Evolutionary conservation across 1,140 invertebrate species (phyloP).

Genomic region (Nephotettix cincticeps): DNA sequence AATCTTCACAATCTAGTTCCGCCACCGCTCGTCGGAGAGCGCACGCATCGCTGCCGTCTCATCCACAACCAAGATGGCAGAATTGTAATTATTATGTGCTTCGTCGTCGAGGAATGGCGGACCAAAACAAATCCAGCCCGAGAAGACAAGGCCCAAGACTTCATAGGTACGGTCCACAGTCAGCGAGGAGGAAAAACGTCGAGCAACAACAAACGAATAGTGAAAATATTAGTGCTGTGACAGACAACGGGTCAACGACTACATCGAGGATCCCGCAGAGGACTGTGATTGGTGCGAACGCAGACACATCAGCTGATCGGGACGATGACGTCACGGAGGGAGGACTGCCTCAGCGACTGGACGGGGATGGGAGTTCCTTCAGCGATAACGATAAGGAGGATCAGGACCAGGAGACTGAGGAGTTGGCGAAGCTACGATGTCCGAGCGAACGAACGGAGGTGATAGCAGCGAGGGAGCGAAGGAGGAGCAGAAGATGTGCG

Average conservation of each 20-base stretch:
- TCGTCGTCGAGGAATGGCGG: slow-evolving; percentile 32
- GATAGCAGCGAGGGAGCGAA: slow-evolving; percentile 76
- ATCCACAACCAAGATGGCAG: slow-evolving; percentile 34
- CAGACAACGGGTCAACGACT: background rate
- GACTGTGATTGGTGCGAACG: slow-evolving; percentile 9
- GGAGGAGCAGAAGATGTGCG: slow-evolving; percentile 65
- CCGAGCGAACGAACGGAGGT: slow-evolving; percentile 85
- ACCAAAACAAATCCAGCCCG: slow-evolving; percentile 28
- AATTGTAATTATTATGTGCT: slow-evolving; percentile 11
- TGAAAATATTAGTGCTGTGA: background rate
- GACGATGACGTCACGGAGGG: background rate
- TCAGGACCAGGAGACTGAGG: slow-evolving; percentile 72
- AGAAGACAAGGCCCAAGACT: slow-evolving; percentile 21
- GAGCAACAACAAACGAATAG: background rate
- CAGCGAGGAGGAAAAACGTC: slow-evolving; percentile 1
- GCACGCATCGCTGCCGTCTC: background rate
- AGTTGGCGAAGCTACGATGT: slow-evolving; percentile 79
- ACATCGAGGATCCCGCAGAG: background rate
- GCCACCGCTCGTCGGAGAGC: slow-evolving; percentile 19
- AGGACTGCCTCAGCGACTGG: slow-evolving; percentile 30
- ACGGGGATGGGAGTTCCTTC: slow-evolving; percentile 50
- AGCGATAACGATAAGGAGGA: slow-evolving; percentile 54
- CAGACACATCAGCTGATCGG: slow-evolving; percentile 14
- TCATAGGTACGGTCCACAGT: slow-evolving; percentile 25
- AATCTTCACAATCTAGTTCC: slow-evolving; percentile 3